phyloP scores from a whole-genome alignment of 2,888 invertebrate species.

The Icerya purchasi region DNA sequence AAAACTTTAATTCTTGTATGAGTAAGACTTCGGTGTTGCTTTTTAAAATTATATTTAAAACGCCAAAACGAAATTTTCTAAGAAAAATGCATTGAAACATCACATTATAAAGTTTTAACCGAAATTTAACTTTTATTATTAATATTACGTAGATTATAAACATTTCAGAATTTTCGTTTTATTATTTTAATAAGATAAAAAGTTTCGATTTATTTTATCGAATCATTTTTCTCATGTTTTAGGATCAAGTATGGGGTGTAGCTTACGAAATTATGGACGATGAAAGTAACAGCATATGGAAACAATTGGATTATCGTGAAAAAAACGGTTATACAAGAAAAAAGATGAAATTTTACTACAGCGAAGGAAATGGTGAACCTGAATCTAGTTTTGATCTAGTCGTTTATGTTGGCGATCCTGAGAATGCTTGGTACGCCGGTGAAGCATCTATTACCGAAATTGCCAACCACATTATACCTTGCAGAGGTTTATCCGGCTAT shows the following conservation, averaged over 20 bases:
- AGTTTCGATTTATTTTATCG: no score
- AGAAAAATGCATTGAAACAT: no score
- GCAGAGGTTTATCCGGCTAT: slow-evolving; percentile 64
- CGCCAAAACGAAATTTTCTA: no score
- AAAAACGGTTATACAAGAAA: slow-evolving; percentile 72
- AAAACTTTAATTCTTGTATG: no score
- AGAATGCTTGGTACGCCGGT: slow-evolving; percentile 62
- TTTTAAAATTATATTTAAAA: no score
- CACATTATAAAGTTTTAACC: no score
- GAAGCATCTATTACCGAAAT: slow-evolving; percentile 53
- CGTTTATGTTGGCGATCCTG: slow-evolving; percentile 59
- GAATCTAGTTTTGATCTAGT: slow-evolving; percentile 29
- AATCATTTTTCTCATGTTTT: no score
- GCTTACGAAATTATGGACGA: slow-evolving; percentile 63
- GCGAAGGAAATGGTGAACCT: slow-evolving; percentile 17
- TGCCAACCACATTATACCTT: slow-evolving; percentile 50
- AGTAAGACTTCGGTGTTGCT: no score
- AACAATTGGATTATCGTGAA: slow-evolving; percentile 73
- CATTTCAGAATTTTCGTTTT: no score
- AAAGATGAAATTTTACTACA: slow-evolving; percentile 48
- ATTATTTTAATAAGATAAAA: no score
- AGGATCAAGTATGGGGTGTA: slow-evolving; percentile 67
- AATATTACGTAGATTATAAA: no score
- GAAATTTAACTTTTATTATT: no score
- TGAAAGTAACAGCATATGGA: slow-evolving; percentile 44